phyloP scores from a whole-genome alignment of 2,888 invertebrate genomes.

The Apocheima hispidaria region DNA sequence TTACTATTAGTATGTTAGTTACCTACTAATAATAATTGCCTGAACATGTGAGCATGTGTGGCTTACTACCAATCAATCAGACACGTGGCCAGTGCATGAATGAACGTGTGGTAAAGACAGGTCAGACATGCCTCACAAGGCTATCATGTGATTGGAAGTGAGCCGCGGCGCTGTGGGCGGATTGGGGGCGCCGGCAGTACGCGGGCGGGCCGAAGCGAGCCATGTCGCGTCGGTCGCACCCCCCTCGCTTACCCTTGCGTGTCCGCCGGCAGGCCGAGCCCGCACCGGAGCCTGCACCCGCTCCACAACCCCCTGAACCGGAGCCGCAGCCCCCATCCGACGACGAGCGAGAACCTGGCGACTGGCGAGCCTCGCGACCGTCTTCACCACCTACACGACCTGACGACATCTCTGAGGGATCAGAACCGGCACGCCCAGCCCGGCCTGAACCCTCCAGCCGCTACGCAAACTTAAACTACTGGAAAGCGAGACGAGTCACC shows the following conservation, averaged over 20 bases:
- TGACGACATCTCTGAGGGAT: slow-evolving; percentile 80
- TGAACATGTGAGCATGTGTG: slow-evolving; percentile 19
- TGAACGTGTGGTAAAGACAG: slow-evolving; percentile 48
- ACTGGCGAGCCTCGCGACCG: slow-evolving; percentile 80
- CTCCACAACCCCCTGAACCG: slow-evolving; percentile 71
- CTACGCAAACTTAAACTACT: slow-evolving; percentile 93
- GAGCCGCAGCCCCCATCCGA: slow-evolving; percentile 74
- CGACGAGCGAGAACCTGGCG: slow-evolving; percentile 84
- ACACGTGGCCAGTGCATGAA: slow-evolving; percentile 67
- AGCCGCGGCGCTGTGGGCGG: slow-evolving; percentile 54
- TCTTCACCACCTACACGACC: slow-evolving; percentile 75
- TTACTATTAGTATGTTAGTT: too few species aligned
- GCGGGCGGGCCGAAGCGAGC: slow-evolving; percentile 68
- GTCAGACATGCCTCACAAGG: slow-evolving; percentile 52
- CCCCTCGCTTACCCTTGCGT: slow-evolving; percentile 73
- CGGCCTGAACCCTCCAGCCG: slow-evolving; percentile 86
- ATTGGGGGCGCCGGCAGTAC: slow-evolving; percentile 65
- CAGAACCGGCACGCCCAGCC: slow-evolving; percentile 85
- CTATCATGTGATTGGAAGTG: slow-evolving; percentile 71
- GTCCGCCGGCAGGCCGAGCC: slow-evolving; percentile 79
- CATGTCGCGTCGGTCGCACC: slow-evolving; percentile 80
- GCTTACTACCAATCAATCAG: slow-evolving; percentile 56
- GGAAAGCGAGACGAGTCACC: slow-evolving; percentile 94
- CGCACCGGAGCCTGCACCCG: slow-evolving; percentile 74
- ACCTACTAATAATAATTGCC: neutral